phyloP scores from a whole-genome alignment of 2,888 invertebrate species.

The Ormia ochracea region DNA sequence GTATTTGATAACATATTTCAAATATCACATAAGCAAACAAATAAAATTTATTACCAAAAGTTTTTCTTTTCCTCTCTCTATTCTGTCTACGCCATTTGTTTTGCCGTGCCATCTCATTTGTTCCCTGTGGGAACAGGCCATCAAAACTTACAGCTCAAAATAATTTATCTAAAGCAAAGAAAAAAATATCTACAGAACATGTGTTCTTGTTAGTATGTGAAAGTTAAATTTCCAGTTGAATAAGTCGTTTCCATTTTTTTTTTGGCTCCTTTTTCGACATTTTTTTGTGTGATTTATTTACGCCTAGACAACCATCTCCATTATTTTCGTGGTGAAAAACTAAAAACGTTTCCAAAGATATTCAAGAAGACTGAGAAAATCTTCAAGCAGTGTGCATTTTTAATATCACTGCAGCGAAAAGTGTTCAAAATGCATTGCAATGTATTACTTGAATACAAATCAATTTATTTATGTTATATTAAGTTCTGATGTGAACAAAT shows the following conservation, averaged over 20 bases:
- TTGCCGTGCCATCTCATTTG: background rate
- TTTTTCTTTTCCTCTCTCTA: background rate
- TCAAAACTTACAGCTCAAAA: background rate
- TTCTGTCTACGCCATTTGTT: background rate
- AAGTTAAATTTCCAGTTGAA: constrained; percentile 7
- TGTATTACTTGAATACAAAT: no score
- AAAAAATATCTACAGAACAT: background rate
- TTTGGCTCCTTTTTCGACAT: background rate
- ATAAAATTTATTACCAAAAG: background rate
- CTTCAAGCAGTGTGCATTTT: no score
- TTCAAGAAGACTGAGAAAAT: no score
- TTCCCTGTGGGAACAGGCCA: constrained; percentile 4
- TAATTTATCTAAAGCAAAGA: background rate
- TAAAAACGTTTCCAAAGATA: no score
- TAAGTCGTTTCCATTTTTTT: background rate
- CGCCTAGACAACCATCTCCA: constrained; percentile 41
- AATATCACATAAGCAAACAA: background rate
- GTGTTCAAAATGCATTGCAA: no score
- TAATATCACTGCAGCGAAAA: no score
- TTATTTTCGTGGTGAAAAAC: no score
- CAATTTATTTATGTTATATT: no score
- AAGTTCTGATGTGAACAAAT: no score
- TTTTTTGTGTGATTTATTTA: constrained; percentile 47
- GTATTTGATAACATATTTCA: background rate
- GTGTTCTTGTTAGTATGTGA: constrained; percentile 7